phyloP scores from a whole-genome alignment of 2,797 vertebrate genomes.

The Cynopterus sphinx region DNA sequence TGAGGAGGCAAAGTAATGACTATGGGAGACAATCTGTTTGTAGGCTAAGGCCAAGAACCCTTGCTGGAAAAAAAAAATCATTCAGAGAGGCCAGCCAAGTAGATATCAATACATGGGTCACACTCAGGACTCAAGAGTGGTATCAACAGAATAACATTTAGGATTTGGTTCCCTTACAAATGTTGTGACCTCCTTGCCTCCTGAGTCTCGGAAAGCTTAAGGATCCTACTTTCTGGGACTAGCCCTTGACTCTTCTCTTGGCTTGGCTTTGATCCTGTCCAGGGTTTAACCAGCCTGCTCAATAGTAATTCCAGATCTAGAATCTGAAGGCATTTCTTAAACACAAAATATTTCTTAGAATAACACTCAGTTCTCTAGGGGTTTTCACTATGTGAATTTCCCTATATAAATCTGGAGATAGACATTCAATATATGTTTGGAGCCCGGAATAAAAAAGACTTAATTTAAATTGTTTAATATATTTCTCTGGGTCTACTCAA shows the following conservation, averaged over 20 bases:
- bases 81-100: background rate
- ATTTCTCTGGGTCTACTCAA: constrained; percentile 21
- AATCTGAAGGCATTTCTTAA: constrained; percentile 25
- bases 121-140: background rate
- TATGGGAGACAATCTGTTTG: background rate
- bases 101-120: background rate
- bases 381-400: background rate
- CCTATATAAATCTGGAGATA: background rate
- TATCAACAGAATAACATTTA: background rate
- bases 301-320: background rate
- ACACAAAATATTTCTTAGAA: background rate
- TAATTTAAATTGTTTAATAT: constrained; percentile 38
- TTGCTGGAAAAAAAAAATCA: background rate
- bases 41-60: background rate
- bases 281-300: background rate
- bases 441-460: background rate
- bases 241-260: background rate
- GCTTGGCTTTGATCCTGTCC: background rate
- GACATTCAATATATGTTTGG: background rate
- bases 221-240: background rate
- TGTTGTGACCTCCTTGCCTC: background rate
- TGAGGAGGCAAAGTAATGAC: background rate
- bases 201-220: background rate
- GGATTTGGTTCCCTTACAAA: background rate
- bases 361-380: background rate